Evolutionary conservation across 2,888 invertebrate genomes (phyloP).

Genomic region (Eumerus sabulonum): DNA sequence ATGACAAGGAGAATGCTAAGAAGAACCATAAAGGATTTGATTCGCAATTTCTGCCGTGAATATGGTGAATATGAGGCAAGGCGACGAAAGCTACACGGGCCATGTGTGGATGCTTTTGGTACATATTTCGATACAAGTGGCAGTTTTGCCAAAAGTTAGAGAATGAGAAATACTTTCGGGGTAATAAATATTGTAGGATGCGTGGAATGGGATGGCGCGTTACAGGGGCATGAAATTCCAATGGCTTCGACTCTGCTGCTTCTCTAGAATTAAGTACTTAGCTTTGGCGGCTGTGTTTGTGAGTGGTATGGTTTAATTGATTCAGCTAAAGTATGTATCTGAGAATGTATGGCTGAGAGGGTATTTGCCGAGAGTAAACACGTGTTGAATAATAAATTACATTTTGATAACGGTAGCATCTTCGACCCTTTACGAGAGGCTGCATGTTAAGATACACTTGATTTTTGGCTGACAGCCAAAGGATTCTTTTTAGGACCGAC

Average conservation of each 20-base stretch:
- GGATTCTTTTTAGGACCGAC: too few species aligned
- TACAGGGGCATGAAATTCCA: slow-evolving; percentile 37
- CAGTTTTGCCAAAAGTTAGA: slow-evolving; percentile 50
- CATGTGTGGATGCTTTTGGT: slow-evolving; percentile 36
- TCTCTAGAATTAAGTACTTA: slow-evolving; percentile 15
- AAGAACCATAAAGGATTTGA: slow-evolving; percentile 63
- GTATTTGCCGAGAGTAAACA: too few species aligned
- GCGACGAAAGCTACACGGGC: too few species aligned
- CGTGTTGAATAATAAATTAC: too few species aligned
- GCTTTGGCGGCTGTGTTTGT: slow-evolving; percentile 4
- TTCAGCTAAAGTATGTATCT: slow-evolving; percentile 39
- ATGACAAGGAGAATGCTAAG: slow-evolving; percentile 46
- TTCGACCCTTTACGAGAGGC: too few species aligned
- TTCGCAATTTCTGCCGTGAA: slow-evolving; percentile 40
- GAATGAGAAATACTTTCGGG: slow-evolving; percentile 31
- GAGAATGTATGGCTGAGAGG: slow-evolving; percentile 3
- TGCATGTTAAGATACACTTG: too few species aligned
- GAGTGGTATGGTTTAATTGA: slow-evolving; percentile 56
- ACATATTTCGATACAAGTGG: slow-evolving; percentile 62
- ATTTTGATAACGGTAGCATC: too few species aligned
- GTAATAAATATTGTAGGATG: slow-evolving; percentile 47
- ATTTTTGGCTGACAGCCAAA: too few species aligned
- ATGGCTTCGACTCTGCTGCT: slow-evolving; percentile 22
- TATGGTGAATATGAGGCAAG: background rate
- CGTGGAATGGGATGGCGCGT: background rate